Conservation (phyloP, 2,113 vertebrate species). For the Rhagologus leucostigma region DNA sequence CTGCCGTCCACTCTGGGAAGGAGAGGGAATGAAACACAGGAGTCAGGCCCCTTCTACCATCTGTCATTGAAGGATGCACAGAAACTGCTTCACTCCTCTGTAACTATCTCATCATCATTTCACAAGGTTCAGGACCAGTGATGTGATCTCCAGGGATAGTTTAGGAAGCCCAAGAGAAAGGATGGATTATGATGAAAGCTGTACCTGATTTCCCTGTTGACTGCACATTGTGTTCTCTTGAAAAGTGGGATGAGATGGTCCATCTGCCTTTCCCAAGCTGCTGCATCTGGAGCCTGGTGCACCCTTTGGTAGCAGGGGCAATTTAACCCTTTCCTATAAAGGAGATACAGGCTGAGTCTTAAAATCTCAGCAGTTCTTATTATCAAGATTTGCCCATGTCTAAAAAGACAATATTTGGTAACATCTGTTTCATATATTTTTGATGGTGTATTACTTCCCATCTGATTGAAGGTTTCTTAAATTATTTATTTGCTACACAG, state of each 20-base stretch:
- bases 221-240: fast-evolving
- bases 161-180: not conserved
- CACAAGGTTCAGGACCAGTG: not conserved
- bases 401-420: not conserved
- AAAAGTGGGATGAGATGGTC: not conserved
- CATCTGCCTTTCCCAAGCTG: not conserved
- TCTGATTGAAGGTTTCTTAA: not conserved
- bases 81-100: not conserved
- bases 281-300: fast-evolving
- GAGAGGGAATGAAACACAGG: not conserved
- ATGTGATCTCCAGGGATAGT: not conserved
- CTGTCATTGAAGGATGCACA: fast-evolving
- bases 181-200: fast-evolving
- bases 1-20: not conserved
- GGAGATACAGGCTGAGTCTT: not conserved
- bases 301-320: not conserved
- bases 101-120: not conserved
- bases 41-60: not conserved
- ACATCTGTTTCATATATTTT: not conserved
- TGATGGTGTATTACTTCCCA: not conserved
- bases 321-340: not conserved
- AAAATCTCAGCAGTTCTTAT: not conserved
- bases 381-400: not conserved
- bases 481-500: not conserved
- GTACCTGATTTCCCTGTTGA: not conserved